Base-by-base conservation (phyloP, 2,888 invertebrate genomes). In the Nycteola revayana region DNA sequence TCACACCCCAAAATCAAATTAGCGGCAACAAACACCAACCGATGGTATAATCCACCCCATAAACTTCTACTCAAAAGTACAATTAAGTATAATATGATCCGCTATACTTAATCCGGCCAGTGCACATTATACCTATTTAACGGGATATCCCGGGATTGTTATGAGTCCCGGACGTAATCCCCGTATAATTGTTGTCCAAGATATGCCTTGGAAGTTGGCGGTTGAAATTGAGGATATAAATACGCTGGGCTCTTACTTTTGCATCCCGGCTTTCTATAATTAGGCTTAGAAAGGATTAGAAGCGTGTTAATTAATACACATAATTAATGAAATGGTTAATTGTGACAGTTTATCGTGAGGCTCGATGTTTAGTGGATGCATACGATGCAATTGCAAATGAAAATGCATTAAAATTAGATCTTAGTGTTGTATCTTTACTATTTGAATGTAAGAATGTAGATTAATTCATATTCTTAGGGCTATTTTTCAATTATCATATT, bases 51-150 rank as follows among this genome's bases (percentile, higher is more conserved):
- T 57, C 65, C 61, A 25, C 26, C 34, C 48, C 70, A 75, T 80
- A 82, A 83, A 80, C 60, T 73, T 75, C 69, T 72, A 70, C 77
- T 84, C 76, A 79, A 75, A 70, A 69, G 67, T 61, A 66, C 71
- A 75, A 84, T 84, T 81, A 81, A 75, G 72, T 75, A 70, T 80
- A 77, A 78, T 81, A 79, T 82, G 79, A 82, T 81, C 75, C 70
- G 49, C 68, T 66, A 49, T 59, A 46, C 64, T 75, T 82, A 85
- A 85, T 80, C 82, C 82, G 48, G 52, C 48, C 60, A 60, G 58
- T 71, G 76, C 68, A 71, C 79, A 80, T 83, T 82, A 82, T 78
- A 82, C 78, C 79, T 83, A 81, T 82, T 85, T 85, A 86, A 82
- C 80, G 65, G 75, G 75, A 79, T 75, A 70, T 69, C 52, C 68